Evolutionary conservation across 2,113 vertebrate species (phyloP).

Genomic region (Gasterosteus aculeatus): DNA sequence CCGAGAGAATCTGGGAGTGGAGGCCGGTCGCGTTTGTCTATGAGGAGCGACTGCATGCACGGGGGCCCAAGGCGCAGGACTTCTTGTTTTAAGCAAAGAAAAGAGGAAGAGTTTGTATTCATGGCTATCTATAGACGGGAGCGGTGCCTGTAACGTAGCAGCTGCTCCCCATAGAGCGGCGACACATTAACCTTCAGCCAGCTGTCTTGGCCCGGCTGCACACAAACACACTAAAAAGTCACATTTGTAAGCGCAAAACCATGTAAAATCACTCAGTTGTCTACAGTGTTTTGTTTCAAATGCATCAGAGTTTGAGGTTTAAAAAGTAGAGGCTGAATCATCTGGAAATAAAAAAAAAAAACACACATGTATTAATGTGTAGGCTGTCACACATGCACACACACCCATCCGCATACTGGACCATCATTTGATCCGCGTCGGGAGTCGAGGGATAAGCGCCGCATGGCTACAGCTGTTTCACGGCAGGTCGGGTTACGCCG

Average conservation of each 20-base stretch:
- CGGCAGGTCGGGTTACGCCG: constrained; percentile 67
- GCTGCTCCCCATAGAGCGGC: constrained; percentile 70
- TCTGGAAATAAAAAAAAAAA: background rate
- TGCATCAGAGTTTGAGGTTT: background rate
- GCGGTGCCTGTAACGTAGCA: constrained; percentile 70
- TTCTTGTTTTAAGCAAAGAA: constrained; percentile 58
- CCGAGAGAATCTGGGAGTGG: constrained; percentile 46
- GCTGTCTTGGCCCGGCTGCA: constrained; percentile 63
- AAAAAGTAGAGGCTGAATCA: background rate
- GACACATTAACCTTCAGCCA: constrained; percentile 81
- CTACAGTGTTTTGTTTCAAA: background rate
- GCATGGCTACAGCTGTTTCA: constrained; percentile 74
- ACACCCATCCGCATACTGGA: constrained; percentile 48
- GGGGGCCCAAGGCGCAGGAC: constrained; percentile 29
- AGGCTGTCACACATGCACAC: background rate
- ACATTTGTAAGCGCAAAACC: background rate
- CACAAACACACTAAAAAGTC: constrained; percentile 9
- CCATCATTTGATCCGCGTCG: constrained; percentile 66
- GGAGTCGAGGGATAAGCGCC: constrained; percentile 55
- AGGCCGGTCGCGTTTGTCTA: constrained; percentile 55
- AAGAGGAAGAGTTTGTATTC: constrained; percentile 74
- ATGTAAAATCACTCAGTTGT: background rate
- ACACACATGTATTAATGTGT: constrained; percentile 13
- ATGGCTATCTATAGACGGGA: constrained; percentile 76
- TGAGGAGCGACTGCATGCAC: constrained; percentile 29